Conservation (phyloP, 92 coral and sea anemone species). For the Zoanthus sociatus region DNA sequence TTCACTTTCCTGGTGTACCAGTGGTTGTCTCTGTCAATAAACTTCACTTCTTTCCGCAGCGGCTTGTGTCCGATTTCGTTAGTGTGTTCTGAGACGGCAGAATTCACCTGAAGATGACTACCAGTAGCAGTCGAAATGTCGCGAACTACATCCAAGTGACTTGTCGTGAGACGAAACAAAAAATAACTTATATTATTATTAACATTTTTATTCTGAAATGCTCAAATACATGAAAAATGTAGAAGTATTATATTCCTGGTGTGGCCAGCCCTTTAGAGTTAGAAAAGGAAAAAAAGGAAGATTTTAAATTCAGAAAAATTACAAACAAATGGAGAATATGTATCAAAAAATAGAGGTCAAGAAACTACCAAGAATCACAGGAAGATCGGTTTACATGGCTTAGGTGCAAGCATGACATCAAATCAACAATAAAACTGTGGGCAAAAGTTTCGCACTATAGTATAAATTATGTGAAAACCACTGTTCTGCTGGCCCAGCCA, state of each 20-base stretch:
- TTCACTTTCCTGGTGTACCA: too few species aligned
- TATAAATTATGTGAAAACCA: background rate
- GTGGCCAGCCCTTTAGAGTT: background rate
- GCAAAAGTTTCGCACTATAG: background rate
- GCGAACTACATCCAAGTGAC: too few species aligned
- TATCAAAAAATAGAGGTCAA: constrained; percentile 17
- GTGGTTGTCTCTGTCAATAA: too few species aligned
- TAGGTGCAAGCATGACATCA: background rate
- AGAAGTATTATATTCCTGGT: constrained; percentile 3
- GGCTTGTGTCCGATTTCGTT: too few species aligned
- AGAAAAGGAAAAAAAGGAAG: constrained; percentile 22
- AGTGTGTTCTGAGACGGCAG: too few species aligned
- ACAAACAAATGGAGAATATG: constrained; percentile 13
- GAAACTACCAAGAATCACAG: constrained; percentile 22
- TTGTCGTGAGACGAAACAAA: too few species aligned
- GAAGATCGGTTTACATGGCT: constrained; percentile 4
- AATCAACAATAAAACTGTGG: background rate
- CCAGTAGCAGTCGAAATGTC: too few species aligned
- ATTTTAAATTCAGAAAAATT: constrained; percentile 11
- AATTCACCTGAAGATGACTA: too few species aligned
- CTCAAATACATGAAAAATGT: background rate
- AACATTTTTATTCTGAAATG: background rate
- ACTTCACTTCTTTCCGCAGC: too few species aligned
- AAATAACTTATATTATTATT: too few species aligned
- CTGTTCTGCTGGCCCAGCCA: constrained; percentile 2